Conservation (phyloP, 2,888 invertebrate genomes). For the Pimpla rufipes region DNA sequence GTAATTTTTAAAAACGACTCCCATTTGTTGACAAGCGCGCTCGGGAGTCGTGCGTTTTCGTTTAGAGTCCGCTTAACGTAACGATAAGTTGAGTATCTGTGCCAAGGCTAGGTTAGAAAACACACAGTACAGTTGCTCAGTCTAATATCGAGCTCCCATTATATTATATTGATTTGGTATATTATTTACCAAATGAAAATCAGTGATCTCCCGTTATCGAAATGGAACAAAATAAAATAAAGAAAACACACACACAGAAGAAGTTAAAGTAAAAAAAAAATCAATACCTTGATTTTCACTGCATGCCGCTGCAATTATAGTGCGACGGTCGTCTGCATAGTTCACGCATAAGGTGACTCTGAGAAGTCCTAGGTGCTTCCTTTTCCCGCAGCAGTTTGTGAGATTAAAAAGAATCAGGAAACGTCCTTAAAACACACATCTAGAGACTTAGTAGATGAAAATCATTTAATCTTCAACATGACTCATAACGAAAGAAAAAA, state of each 20-base stretch:
- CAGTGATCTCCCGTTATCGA: slow-evolving; percentile 37
- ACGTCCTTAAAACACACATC: slow-evolving; percentile 52
- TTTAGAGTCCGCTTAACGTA: slow-evolving; percentile 55
- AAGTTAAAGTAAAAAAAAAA: too few relatives aligned
- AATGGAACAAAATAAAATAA: slow-evolving; percentile 16
- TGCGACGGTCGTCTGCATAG: slow-evolving; percentile 21
- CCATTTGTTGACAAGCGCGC: slow-evolving; percentile 18
- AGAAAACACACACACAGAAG: too few relatives aligned
- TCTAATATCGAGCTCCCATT: slow-evolving; percentile 54
- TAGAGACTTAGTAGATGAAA: slow-evolving; percentile 45
- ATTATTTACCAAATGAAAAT: slow-evolving; percentile 17
- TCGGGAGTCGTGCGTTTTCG: slow-evolving; percentile 26
- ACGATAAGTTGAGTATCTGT: slow-evolving; percentile 67
- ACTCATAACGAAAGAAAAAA: slow-evolving; percentile 2
- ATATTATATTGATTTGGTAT: slow-evolving; percentile 26
- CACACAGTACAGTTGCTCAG: slow-evolving; percentile 60
- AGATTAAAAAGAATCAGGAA: slow-evolving; percentile 47
- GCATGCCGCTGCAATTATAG: slow-evolving; percentile 44
- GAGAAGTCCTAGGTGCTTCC: slow-evolving; percentile 65
- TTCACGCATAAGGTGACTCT: slow-evolving; percentile 58
- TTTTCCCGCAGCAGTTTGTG: slow-evolving; percentile 45
- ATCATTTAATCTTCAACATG: slow-evolving; percentile 42
- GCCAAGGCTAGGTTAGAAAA: slow-evolving; percentile 63
- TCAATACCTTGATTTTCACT: slow-evolving; percentile 52
- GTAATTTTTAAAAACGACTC: slow-evolving; percentile 12